Evolutionary conservation across 2,797 vertebrate species (phyloP), one percentile per base, ranked within the genome.

Genomic region (Cyclura pinguis): DNA sequence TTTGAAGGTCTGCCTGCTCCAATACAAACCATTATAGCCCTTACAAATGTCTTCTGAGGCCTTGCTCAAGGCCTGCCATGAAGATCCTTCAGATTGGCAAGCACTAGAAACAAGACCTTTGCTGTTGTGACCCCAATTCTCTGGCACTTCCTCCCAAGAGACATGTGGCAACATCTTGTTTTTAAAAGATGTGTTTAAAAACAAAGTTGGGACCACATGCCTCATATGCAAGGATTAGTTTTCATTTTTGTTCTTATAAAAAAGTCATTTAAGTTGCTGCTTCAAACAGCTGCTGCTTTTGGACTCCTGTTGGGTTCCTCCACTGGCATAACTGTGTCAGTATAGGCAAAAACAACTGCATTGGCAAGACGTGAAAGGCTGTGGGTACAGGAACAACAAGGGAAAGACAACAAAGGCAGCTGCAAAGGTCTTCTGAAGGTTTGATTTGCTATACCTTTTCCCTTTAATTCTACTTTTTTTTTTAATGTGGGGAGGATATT

Each of bases 381-480:
- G 29, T 38, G 73, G 35, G 13, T n/a, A 74, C 6, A 74, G n/a
- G 18, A 18, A 74, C n/a, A 74, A 74, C 73, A 38, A 69, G 67
- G 6, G 67, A 12, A 35, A 16, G 1, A 47, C 27, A 29, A 27
- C 64, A 67, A 67, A 29, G 64, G 27, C 24, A 67, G 64, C 7
- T 67, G 64, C 24, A 69, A 27, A 8, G 32, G 29, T 67, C 6
- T 29, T 69, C 2, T 55, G 55, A 18, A 35, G 18, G 47, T 32
- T 85, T 29, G 84, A 27, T 27, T 27, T 80, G 77, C 59, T 62
- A 69, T 88, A 80, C 32, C 6, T 32, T 88, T 83, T 88, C 42
- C 52, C 29, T 74, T 76, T 74, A 22, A 59, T 42, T 59, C 16
- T 8, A 42, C 69, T 22, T 0, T 27, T 4, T 24, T 24, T 14